Base-by-base conservation (phyloP, 2,113 vertebrate genomes). In the Rallus limicola region DNA sequence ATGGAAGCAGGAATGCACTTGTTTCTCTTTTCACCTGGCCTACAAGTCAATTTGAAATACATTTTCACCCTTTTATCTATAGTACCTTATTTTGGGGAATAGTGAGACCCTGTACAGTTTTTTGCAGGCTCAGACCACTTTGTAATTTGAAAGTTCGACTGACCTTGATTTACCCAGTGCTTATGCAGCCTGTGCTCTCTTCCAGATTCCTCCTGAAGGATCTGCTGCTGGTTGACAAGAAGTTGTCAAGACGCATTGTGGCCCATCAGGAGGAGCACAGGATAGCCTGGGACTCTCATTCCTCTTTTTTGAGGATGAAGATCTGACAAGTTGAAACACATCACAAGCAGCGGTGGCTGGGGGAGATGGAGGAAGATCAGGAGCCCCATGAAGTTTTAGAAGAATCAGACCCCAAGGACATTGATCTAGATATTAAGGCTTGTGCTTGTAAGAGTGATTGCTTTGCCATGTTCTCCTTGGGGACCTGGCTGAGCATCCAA, bases 161-260 rank as follows among this genome's bases (percentile, higher is more conserved):
- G 44, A 13, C n/a, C 55, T 79, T 80, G 59, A 20, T 69, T 84
- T 93, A 42, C 46, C 40, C 3, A 1, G 24, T 82, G 56, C 24
- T 94, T 68, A 92, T 1, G 1, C 17, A 77, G 34, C 53, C 62
- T 85, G 23, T 82, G n/a, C 79, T 88, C 33, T 95, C 55, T 88
- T 95, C 68, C 93, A 95, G 95, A 31, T 69, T 62, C 19, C 36
- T 94, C 36, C 63, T 70, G 78, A 74, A 72, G 63, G n/a, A 74
- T 44, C 85, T 85, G 3, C 70, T 80, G 44, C 50, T 82, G 67
- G 26, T 36, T 71, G 60, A 59, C 1, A 7, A 29, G 46, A 81
- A 64, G 75, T n/a, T 71, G 28, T 64, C 21, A n/a, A 50, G 92
- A 79, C 5, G 17, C 10, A 4, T 14, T 14, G 18, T 68, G 38